These are phyloP conservation scores for Dendropsophus ebraccatus DNA, from an alignment of 2,113 vertebrate species.

Conservation along the genomic window DNA sequence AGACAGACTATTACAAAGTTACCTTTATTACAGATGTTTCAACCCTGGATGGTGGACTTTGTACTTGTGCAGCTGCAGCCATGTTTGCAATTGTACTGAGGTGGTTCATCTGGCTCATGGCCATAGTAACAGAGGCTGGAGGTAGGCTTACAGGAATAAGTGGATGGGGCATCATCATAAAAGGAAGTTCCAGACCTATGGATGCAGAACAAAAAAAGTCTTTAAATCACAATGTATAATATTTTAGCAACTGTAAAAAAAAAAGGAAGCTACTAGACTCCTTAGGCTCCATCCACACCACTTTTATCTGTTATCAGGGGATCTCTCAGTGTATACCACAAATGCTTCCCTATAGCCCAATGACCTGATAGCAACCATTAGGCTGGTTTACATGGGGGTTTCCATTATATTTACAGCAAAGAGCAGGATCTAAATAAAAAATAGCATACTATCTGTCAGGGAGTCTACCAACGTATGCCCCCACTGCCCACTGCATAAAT, in stretches of 20 bases:
- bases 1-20: conserved; percentile 57
- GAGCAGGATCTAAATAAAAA: too few species aligned
- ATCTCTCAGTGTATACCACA: too few species aligned
- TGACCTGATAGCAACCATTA: too few species aligned
- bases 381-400: too few species aligned
- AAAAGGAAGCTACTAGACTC: too few species aligned
- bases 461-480: too few species aligned
- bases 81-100: conserved; percentile 99
- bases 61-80: conserved; percentile 96
- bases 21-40: conserved; percentile 99
- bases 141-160: conserved; percentile 98
- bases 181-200: conserved; percentile 96
- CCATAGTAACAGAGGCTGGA: conserved; percentile 98
- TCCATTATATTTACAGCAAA: too few species aligned
- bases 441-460: too few species aligned
- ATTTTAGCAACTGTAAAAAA: background rate
- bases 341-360: too few species aligned
- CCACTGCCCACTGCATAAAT: too few species aligned
- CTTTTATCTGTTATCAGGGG: too few species aligned
- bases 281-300: too few species aligned
- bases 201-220: conserved; percentile 26
- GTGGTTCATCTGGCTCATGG: conserved; percentile 99
- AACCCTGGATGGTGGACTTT: conserved; percentile 93
- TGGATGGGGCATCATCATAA: conserved; percentile 99
- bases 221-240: background rate